phyloP scores from a whole-genome alignment of 2,113 vertebrate species.

The Malurus cyaneus region DNA sequence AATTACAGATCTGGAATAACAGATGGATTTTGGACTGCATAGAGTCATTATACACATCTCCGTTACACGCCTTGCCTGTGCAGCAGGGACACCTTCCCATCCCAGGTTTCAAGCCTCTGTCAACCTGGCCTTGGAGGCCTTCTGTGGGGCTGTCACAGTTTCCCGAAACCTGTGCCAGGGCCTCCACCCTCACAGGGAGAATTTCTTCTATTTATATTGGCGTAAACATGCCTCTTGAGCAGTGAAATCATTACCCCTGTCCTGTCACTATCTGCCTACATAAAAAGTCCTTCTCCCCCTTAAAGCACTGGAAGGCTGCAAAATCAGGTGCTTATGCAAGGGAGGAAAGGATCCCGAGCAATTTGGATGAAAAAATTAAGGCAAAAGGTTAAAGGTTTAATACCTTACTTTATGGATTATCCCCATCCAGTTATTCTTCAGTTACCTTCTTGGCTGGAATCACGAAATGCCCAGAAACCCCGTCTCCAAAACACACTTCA shows the following conservation, averaged over 20 bases:
- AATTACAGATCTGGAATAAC: no score
- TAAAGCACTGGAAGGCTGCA: background rate
- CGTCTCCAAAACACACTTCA: background rate
- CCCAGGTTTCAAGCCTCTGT: background rate
- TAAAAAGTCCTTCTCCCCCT: background rate
- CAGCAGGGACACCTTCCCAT: background rate
- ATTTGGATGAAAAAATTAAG: background rate
- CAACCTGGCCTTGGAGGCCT: rapidly evolving
- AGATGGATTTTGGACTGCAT: no score
- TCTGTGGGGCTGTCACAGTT: background rate
- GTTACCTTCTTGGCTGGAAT: background rate
- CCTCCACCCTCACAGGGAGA: background rate
- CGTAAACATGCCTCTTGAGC: background rate
- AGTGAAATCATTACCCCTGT: background rate
- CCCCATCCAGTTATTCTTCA: background rate
- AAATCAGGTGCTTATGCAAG: background rate
- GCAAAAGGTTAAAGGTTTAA: background rate
- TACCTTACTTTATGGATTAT: background rate
- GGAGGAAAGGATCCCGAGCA: rapidly evolving
- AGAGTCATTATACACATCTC: no score
- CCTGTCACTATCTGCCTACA: background rate
- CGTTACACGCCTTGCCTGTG: no score
- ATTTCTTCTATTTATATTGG: background rate
- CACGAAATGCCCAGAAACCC: rapidly evolving
- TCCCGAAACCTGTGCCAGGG: background rate